Percentiles rank a stretch among this genome's conserved stretches.
These are phyloP conservation scores for Geococcyx californianus DNA, from an alignment of 2,113 vertebrate species.

Conservation along the genomic window DNA sequence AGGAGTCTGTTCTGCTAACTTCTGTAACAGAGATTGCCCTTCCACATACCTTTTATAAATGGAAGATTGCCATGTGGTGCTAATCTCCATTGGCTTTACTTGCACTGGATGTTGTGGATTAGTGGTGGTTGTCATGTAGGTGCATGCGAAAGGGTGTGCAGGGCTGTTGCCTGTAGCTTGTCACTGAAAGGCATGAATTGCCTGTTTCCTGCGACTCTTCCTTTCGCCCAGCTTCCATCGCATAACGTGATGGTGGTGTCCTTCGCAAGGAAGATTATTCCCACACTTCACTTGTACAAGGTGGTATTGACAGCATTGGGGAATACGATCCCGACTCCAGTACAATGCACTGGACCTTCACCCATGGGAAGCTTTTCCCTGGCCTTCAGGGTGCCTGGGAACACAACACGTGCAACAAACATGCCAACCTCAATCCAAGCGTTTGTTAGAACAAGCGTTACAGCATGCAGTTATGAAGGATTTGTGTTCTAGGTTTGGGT, in stretches of 20 bases:
- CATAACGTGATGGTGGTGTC: rapidly evolving
- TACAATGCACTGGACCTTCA: not conserved
- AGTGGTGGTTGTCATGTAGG: not conserved
- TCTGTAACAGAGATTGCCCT: not conserved
- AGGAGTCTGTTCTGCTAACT: not conserved
- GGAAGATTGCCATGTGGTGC: not conserved
- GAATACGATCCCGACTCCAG: not conserved
- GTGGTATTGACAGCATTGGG: not conserved
- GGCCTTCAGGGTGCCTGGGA: not conserved
- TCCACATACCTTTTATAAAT: rapidly evolving
- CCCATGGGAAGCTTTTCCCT: not conserved
- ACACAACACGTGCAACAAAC: not conserved
- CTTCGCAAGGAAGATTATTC: not conserved
- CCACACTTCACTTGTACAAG: not conserved
- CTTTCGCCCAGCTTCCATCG: not conserved
- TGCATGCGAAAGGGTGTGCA: not conserved
- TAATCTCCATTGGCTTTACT: not conserved
- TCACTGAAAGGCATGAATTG: not conserved
- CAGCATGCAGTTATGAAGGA: rapidly evolving
- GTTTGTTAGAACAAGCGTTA: not conserved
- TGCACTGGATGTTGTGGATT: not conserved
- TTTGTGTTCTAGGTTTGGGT: not conserved
- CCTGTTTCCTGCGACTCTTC: not conserved
- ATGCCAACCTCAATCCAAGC: rapidly evolving
- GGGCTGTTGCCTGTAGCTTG: not conserved